Evolutionary conservation across 2,797 vertebrate genomes (phyloP), one percentile per base, ranked within the genome.

Genomic region (Petrocephalus schoutedeni): DNA sequence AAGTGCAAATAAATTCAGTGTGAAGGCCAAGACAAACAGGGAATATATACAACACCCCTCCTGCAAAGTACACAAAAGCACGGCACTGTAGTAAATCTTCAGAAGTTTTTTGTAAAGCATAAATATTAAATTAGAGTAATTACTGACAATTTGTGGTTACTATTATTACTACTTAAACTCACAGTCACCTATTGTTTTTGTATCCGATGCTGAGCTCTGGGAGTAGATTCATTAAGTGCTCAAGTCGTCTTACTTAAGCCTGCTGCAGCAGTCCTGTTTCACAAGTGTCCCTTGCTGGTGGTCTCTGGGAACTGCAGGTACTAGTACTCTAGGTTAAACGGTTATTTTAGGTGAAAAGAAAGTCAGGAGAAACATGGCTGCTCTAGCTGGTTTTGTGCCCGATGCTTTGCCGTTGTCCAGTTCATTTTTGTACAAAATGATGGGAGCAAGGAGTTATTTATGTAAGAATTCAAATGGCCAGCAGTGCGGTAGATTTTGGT

Each of bases 151-250:
- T 91, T 89, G 89, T 57, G 4, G 21, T 86, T 21, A 12, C 74
- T 51, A 57, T 59, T 51, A 51, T 71, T 85, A 28, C 36, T 59
- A 32, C 59, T 21, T 32, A 83, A 58, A 36, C 19, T 21, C 84
- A 56, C 10, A 45, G 21, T 92, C 96, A 99, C 91, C 98, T 98
- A 94, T 98, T 99, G 93, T 99, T 97, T 91, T 99, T 97, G 36
- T 41, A 41, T 41, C 36, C 36, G 36, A 41, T 41, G 36, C 36
- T 99, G 90, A 99, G 93, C n/a, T 98, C 98, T 0, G 98, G 98
- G 93, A 98, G 98, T 93, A 97, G 99, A 88, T 98, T 98, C 82
- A 99, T 95, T 89, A 99, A 94, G 53, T 96, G 96, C 58, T 93
- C 93, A 41, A 41, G 36, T 41, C 36, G 3, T 41, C 3, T 41